Base-by-base conservation (phyloP, 2,888 invertebrate species). In the Tenthredo scrophulariae region DNA sequence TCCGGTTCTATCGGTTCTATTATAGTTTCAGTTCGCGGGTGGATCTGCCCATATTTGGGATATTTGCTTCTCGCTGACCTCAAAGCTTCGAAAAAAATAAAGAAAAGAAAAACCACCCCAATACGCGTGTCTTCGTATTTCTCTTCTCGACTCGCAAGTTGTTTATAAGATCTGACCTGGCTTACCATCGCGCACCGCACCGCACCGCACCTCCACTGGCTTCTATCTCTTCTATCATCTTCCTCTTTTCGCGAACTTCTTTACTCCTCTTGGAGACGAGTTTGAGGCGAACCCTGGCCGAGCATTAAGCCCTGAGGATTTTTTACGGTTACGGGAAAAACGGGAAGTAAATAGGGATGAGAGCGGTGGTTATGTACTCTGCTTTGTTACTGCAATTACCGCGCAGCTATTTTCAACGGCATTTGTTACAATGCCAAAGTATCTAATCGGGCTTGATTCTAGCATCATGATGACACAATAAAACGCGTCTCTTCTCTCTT, bases 121-220 rank as follows among this genome's bases (percentile, higher is more conserved):
- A 70, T 33, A 37, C 7, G 37, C 37, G 9, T n/a, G 70, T 37
- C 70, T 37, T 40, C 70, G 70, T n/a, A 33, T 70, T 70, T 70
- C 37, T 70, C 29, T 5, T n/a, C 70, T 70, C 29, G 15, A n/a
- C n/a, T 70, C 33, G 33, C 37, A 37, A 70, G 75, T 43, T 75
- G 75, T 75, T 75, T 43, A 43, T 75, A 75, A 75, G 75, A 75
- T 75, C 75, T 43, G 75, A 75, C 75, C 43, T 46, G 75, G 75
- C 75, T 75, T 75, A 75, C 75, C 46, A 43, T 2, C 43, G 74
- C 75, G 5, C 54, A 37, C 37, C 7, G 37, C 1, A 37, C 0
- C 29, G 29, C 29, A 29, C 29, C 29, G 29, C 29, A 29, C 5
- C 18, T 4, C 54, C 54, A 1, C n/a, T 4, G 54, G 40, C 26